Conservation (phyloP, 2,113 vertebrate genomes). For the Xerus inauris region DNA sequence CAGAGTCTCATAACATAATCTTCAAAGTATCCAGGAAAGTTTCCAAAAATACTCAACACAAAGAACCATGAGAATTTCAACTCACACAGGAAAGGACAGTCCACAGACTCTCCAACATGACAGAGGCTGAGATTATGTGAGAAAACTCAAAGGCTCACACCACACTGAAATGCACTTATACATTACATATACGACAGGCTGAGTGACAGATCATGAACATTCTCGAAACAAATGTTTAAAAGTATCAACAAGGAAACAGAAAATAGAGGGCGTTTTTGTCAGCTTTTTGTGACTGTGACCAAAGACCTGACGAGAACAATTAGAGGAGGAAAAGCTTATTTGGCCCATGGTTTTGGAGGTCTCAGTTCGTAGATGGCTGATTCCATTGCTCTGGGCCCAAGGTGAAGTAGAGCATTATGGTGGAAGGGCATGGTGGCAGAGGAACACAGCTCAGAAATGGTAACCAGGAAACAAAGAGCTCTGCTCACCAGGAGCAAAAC, state of each 20-base stretch:
- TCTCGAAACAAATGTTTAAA: neutral
- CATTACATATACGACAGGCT: neutral
- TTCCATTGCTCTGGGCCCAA: too few relatives aligned
- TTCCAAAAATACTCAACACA: slow-evolving; percentile 60
- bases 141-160: neutral
- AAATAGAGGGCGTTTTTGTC: neutral
- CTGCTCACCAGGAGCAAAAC: too few relatives aligned
- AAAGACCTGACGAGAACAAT: too few relatives aligned
- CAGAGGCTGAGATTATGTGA: neutral
- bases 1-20: slow-evolving; percentile 25
- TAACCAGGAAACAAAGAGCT: too few relatives aligned
- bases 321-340: too few relatives aligned
- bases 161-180: neutral
- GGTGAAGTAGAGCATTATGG: too few relatives aligned
- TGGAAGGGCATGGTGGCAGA: too few relatives aligned
- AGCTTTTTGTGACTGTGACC: too few relatives aligned
- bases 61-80: slow-evolving; percentile 51
- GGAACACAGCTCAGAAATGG: too few relatives aligned
- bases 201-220: neutral
- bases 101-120: neutral
- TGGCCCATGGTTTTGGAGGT: too few relatives aligned
- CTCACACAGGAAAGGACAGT: neutral
- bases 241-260: neutral
- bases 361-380: too few relatives aligned
- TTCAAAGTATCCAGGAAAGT: slow-evolving; percentile 13